Evolutionary conservation across 2,113 vertebrate genomes (phyloP), one percentile per base, ranked within the genome.

Genomic region (Rhinichthys klamathensis): DNA sequence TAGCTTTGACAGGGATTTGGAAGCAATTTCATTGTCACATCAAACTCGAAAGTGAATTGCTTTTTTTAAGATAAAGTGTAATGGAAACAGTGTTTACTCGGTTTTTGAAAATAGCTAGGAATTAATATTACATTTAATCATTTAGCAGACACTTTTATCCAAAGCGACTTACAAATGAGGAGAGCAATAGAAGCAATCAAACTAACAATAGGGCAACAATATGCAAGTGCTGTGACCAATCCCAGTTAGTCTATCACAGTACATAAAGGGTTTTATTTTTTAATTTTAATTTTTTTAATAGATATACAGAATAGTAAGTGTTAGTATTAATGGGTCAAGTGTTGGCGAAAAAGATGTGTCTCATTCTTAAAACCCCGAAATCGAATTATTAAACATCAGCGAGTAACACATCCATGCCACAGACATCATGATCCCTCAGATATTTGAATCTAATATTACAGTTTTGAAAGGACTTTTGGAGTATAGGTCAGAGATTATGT

Each of bases 1-100:
- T 16, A 65, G 41, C 41, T 67, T 67, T 67, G 61, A 67, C 78
- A 21, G 23, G 38, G 78, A 80, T 63, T 80, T 80, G 32, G 13
- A 38, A 79, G 27, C 58, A 44, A 4, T 25, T 2, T 41, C 32
- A 23, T 16, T 27, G 49, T 77, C 46, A 41, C 30, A 10, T 79
- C 32, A 27, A 38, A 41, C 23, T 49, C 9, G 23, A 56, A 56
- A 25, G 70, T 74, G 46, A 51, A 75, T 15, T 21, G 56, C 18
- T 67, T 67, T 76, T 49, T 75, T 75, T 46, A 0, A 21, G 41
- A 78, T n/a, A 0, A 78, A 38, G 15, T 4, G 8, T 78, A 12
- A 78, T 44, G 60, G 6, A 44, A 27, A 25, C n/a, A 10, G 77
- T 2, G 3, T 80, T 46, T 11, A 80, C n/a, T 30, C 13, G 21